These are phyloP conservation scores for Brachypteracias leptosomus DNA, from an alignment of 2,113 vertebrate genomes.

Conservation along the genomic window DNA sequence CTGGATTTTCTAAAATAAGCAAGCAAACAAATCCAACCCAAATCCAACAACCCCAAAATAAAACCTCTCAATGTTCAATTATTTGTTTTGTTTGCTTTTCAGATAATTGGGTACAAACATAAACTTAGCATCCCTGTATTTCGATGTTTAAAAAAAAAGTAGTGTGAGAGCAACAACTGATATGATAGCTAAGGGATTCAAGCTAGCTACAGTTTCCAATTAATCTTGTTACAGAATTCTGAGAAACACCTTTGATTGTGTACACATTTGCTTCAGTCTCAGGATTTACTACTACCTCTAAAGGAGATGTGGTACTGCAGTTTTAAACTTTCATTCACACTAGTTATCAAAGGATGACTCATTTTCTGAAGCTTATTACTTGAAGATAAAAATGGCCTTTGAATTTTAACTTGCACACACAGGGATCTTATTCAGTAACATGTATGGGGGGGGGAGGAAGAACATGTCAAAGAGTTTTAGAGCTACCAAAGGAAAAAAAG, in stretches of 20 bases:
- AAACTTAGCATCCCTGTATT: neutral
- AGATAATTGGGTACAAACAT: neutral
- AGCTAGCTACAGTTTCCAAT: neutral
- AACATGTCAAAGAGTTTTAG: neutral
- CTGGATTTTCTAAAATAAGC: constrained; percentile 9
- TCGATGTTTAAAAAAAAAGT: neutral
- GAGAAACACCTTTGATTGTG: neutral
- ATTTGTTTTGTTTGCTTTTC: constrained; percentile 26
- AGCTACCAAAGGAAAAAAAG: neutral
- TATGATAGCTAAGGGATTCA: neutral
- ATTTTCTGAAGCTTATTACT: constrained; percentile 4
- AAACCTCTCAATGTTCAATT: neutral
- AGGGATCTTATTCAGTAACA: neutral
- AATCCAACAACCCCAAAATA: neutral
- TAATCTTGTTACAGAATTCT: neutral
- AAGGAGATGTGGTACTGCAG: neutral
- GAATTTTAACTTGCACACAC: neutral
- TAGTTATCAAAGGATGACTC: neutral
- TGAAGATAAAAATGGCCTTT: constrained; percentile 8
- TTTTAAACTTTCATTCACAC: constrained; percentile 15
- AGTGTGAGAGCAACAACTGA: neutral
- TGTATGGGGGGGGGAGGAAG: neutral
- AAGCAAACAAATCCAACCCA: neutral
- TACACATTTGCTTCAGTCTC: neutral
- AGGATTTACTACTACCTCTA: neutral